Conservation (phyloP, 2,888 invertebrate species). For the Epirrita christyi region DNA sequence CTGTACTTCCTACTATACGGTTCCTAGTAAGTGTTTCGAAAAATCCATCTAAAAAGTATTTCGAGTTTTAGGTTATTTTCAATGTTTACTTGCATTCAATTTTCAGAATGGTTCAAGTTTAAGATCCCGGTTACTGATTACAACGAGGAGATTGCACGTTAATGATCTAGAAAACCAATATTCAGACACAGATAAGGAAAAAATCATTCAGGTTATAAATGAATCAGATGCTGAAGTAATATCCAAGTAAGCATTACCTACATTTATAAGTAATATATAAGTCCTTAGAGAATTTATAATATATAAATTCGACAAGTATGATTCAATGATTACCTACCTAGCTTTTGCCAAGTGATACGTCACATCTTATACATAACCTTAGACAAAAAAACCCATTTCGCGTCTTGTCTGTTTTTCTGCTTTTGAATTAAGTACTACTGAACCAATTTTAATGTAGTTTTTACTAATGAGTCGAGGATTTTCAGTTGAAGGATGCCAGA, state of each 20-base stretch:
- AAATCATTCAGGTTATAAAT: constrained; percentile 72
- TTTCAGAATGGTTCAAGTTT: constrained; percentile 45
- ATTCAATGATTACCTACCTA: too few relatives aligned
- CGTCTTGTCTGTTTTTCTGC: too few relatives aligned
- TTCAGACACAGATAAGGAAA: constrained; percentile 60
- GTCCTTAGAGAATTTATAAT: too few relatives aligned
- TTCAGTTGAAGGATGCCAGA: too few relatives aligned
- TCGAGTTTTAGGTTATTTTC: constrained; percentile 16
- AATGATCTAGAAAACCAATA: constrained; percentile 61
- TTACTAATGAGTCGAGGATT: too few relatives aligned
- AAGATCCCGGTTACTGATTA: constrained; percentile 31
- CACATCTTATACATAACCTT: too few relatives aligned
- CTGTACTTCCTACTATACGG: not conserved
- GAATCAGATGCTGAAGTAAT: constrained; percentile 55
- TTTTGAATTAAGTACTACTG: too few relatives aligned
- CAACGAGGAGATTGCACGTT: constrained; percentile 46
- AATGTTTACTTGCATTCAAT: not conserved
- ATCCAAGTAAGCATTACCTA: constrained; percentile 54
- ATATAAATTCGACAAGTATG: too few relatives aligned
- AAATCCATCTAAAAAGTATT: not conserved
- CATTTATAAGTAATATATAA: too few relatives aligned
- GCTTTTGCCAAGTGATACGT: too few relatives aligned
- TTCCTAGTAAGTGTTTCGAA: constrained; percentile 10
- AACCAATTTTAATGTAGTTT: too few relatives aligned
- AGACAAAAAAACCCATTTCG: too few relatives aligned